Evolutionary conservation across 37 sponge, comb jelly and placozoan species (phyloP).

Genomic region (Dysidea cf. avara): DNA sequence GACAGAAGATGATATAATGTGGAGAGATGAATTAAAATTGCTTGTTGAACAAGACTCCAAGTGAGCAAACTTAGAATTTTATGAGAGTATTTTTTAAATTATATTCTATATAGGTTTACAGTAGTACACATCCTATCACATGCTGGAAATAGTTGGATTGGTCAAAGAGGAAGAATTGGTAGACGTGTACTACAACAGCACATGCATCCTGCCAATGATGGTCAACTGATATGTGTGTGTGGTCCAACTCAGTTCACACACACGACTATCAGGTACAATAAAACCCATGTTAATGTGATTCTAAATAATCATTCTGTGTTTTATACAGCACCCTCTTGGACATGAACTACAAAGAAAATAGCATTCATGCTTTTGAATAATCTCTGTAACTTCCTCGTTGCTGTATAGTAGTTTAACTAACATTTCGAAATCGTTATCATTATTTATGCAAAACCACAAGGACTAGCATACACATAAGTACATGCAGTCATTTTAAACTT

Average conservation of each 20-base stretch:
- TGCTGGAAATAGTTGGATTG: slow-evolving; percentile 33
- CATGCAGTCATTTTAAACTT: too few species aligned
- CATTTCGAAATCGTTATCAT: too few species aligned
- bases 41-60: slow-evolving; percentile 5
- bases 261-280: slow-evolving; percentile 38
- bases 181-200: slow-evolving; percentile 20
- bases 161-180: slow-evolving; percentile 44
- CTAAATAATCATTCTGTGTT: not conserved
- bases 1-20: slow-evolving; percentile 68
- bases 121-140: slow-evolving; percentile 60
- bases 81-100: too few species aligned
- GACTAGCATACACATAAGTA: too few species aligned
- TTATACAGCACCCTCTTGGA: slow-evolving; percentile 49
- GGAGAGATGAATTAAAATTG: slow-evolving; percentile 46
- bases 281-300: too few species aligned
- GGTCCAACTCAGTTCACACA: slow-evolving; percentile 59
- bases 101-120: slow-evolving; percentile 28
- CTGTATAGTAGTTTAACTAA: too few species aligned
- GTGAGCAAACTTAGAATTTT: slow-evolving; percentile 8
- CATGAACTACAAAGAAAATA: slow-evolving; percentile 45
- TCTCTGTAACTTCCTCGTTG: not conserved
- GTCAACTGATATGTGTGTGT: slow-evolving; percentile 61
- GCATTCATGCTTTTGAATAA: slow-evolving; percentile 45
- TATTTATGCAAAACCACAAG: too few species aligned
- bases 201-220: slow-evolving; percentile 36